Percentiles rank a stretch among this genome's conserved stretches.
Evolutionary conservation across 2,888 invertebrate genomes (phyloP).

Genomic region (Plagodis pulveraria): DNA sequence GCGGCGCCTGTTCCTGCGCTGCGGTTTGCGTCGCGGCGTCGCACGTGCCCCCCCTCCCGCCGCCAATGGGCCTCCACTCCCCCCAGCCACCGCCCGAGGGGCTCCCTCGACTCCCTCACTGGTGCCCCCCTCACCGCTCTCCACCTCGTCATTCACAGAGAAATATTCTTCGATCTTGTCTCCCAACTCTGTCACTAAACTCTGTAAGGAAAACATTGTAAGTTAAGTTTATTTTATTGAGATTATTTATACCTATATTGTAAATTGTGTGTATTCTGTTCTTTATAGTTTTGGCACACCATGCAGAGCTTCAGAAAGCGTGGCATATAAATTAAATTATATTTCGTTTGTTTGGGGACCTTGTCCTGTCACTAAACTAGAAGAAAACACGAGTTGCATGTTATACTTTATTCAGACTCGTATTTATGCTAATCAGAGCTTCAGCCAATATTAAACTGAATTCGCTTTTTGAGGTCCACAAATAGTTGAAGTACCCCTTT

Average conservation of each 20-base stretch:
- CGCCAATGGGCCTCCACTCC: conserved; percentile 44
- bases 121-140: conserved; percentile 41
- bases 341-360: no score
- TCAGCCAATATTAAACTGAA: no score
- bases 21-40: conserved; percentile 58
- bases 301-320: no score
- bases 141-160: conserved; percentile 70
- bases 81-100: conserved; percentile 37
- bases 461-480: no score
- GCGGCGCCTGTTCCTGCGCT: conserved; percentile 52
- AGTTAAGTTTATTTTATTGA: not conserved
- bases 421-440: no score
- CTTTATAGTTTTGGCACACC: not conserved
- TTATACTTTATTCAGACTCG: no score
- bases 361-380: no score
- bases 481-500: no score
- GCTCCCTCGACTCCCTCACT: conserved; percentile 34
- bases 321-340: no score
- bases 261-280: no score
- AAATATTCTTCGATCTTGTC: conserved; percentile 88
- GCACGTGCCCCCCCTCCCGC: conserved; percentile 40
- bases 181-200: conserved; percentile 87
- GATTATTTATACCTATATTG: no score
- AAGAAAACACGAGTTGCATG: no score
- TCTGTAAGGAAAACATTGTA: conserved; percentile 51